phyloP scores from a whole-genome alignment of 2,797 vertebrate genomes.

The Rhabdomys pumilio region DNA sequence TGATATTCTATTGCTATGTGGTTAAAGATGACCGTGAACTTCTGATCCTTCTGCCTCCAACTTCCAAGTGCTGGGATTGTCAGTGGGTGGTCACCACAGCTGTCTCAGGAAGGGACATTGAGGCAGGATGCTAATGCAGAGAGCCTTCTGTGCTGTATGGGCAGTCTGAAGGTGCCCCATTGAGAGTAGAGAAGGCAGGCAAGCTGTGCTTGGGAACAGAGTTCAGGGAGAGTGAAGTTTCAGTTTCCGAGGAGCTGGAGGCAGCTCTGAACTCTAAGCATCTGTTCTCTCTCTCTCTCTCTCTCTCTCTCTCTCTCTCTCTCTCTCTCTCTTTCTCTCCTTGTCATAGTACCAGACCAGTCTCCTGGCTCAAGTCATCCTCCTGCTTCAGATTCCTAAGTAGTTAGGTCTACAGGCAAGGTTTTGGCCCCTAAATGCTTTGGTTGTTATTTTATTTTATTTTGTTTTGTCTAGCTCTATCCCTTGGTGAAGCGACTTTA shows the following conservation, averaged over 20 bases:
- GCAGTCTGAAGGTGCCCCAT: background rate
- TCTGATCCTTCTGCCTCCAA: background rate
- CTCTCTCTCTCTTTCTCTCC: fast-evolving
- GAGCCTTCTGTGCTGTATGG: too few species aligned
- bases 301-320: background rate
- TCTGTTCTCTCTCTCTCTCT: background rate
- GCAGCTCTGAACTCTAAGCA: background rate
- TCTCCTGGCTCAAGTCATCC: background rate
- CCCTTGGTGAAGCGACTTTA: background rate
- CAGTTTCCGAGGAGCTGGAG: background rate
- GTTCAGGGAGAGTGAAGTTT: fast-evolving
- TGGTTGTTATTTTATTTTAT: background rate
- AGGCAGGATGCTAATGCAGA: background rate
- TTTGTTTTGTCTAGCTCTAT: background rate
- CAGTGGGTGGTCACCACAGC: background rate
- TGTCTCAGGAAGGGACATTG: background rate
- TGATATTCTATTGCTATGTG: background rate
- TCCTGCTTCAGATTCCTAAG: background rate
- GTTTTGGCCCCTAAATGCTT: background rate
- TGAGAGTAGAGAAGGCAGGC: background rate
- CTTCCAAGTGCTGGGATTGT: background rate
- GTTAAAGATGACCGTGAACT: background rate
- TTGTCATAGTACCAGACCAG: background rate
- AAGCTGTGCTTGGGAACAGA: background rate
- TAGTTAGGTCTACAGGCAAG: background rate